These are phyloP conservation scores for Micrasema longulum DNA, from an alignment of 1,140 invertebrate species.

Conservation along the genomic window DNA sequence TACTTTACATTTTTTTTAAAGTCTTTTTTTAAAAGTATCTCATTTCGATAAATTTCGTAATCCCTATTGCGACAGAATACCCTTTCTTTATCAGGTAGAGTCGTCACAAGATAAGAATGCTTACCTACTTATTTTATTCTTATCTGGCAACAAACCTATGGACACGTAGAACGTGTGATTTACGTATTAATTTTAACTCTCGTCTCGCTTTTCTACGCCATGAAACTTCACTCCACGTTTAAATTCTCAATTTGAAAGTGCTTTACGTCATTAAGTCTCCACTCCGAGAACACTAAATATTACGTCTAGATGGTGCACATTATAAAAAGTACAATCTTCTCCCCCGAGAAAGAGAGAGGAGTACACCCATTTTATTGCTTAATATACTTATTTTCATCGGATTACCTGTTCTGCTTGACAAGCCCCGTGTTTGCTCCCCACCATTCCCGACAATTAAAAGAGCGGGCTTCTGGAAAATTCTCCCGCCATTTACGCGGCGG, in stretches of 20 bases:
- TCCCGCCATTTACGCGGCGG: slow-evolving; percentile 32
- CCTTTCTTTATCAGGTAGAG: too few species aligned
- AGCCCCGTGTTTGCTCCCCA: too few species aligned
- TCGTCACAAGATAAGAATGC: too few species aligned
- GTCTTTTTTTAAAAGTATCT: too few species aligned
- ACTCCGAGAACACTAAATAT: neutral
- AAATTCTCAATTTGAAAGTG: slow-evolving; percentile 13
- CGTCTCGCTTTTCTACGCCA: neutral
- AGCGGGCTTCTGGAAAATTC: slow-evolving; percentile 47
- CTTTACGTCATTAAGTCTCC: slow-evolving; percentile 2
- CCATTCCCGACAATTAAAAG: slow-evolving; percentile 45
- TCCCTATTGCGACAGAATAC: too few species aligned
- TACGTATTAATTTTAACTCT: slow-evolving; percentile 13
- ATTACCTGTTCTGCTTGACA: slow-evolving; percentile 3
- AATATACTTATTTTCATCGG: too few species aligned
- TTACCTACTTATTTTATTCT: too few species aligned
- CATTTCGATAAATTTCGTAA: too few species aligned
- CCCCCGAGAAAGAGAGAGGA: neutral
- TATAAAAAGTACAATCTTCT: slow-evolving; percentile 2
- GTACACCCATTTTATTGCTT: neutral
- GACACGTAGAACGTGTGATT: too few species aligned
- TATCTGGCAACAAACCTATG: too few species aligned
- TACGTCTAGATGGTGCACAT: neutral
- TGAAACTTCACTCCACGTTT: slow-evolving; percentile 7
- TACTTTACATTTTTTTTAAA: too few species aligned